A percentile compares a stretch with the other conserved stretches of the same genome.
These are phyloP conservation scores for Resseliella maxima DNA, from an alignment of 2,888 invertebrate species.

Conservation along the genomic window DNA sequence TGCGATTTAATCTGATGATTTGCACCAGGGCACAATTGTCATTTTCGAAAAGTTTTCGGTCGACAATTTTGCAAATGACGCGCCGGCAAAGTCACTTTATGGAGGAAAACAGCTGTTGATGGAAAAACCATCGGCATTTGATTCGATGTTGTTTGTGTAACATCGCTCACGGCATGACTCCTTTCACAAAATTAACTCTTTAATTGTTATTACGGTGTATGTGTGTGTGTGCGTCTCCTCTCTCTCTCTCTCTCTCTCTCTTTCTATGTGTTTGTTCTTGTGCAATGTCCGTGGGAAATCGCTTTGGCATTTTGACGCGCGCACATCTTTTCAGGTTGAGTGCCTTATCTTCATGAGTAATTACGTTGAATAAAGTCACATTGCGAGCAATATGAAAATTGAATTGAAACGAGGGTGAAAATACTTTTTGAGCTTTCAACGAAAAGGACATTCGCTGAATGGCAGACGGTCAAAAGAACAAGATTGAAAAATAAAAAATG, in stretches of 20 bases:
- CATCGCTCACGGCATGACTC: conserved; percentile 49
- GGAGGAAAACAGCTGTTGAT: conserved; percentile 14
- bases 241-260: too few species aligned
- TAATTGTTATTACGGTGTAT: too few species aligned
- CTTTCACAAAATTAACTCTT: conserved; percentile 48
- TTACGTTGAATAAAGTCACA: not conserved
- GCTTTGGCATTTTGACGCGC: not conserved
- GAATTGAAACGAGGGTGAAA: not conserved
- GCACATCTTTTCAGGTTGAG: conserved; percentile 45
- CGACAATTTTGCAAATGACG: not conserved
- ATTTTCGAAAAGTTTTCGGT: not conserved
- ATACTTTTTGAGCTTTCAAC: not conserved
- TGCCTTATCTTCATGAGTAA: conserved; percentile 48
- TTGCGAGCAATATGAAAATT: not conserved
- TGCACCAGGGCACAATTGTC: conserved; percentile 12
- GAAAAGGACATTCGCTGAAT: not conserved
- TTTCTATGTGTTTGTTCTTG: too few species aligned
- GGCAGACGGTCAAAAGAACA: conserved; percentile 6
- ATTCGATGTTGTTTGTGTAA: conserved; percentile 13
- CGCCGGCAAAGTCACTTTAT: too few species aligned
- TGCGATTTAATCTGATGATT: conserved; percentile 44
- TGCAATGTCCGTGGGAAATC: not conserved
- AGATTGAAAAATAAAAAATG: not conserved
- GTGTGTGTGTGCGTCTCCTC: too few species aligned
- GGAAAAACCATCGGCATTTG: conserved; percentile 16